phyloP scores from a whole-genome alignment of 1,140 invertebrate species.

The Campoletis sonorensis region DNA sequence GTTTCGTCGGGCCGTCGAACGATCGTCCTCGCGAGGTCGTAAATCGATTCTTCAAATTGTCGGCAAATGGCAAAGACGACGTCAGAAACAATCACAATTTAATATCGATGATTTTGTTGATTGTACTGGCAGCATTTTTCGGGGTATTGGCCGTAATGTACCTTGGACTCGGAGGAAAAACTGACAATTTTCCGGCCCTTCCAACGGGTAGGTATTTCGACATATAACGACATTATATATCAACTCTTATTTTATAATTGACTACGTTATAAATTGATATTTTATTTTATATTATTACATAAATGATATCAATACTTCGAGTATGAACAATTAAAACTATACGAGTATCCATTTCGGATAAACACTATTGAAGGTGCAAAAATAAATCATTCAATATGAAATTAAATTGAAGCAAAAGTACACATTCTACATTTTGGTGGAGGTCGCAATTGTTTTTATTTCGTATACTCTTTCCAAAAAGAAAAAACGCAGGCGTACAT shows the following conservation, averaged over 20 bases:
- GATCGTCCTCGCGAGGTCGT: constrained; percentile 69
- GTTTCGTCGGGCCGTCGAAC: constrained; percentile 62
- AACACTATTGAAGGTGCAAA: no score
- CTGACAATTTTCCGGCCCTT: constrained; percentile 68
- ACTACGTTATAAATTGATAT: background rate
- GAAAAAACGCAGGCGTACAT: no score
- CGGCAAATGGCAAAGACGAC: constrained; percentile 64
- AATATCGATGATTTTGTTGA: constrained; percentile 81
- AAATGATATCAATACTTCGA: no score
- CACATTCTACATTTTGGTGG: no score
- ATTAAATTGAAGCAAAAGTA: no score
- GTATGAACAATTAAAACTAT: no score
- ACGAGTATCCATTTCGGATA: no score
- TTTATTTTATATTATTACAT: no score
- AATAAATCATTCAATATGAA: no score
- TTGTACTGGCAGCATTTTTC: constrained; percentile 81
- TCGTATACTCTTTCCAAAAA: no score
- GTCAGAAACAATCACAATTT: constrained; percentile 77
- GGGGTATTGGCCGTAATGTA: constrained; percentile 81
- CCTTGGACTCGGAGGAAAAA: constrained; percentile 77
- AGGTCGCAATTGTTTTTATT: no score
- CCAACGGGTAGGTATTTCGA: constrained; percentile 73
- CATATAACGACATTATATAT: constrained; percentile 33
- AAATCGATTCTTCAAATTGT: constrained; percentile 66
- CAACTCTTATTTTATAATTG: background rate